Base-by-base conservation (phyloP, 2,888 invertebrate genomes). In the Elegia similella region DNA sequence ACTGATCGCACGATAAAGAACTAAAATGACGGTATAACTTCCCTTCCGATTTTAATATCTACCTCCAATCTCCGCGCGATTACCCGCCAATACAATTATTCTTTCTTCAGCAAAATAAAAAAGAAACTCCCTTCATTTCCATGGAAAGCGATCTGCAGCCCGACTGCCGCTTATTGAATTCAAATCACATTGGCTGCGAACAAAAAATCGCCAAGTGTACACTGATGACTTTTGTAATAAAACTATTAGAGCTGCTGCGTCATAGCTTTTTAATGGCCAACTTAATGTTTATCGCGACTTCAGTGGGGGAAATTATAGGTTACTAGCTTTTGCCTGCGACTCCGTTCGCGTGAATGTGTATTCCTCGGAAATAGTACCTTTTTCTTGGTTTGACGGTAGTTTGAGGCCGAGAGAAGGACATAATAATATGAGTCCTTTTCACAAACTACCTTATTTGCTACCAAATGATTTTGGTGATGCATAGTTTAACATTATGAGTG, bases 161-260 rank as follows among this genome's bases (percentile, higher is more conserved):
- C 75, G 72, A 76, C 76, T 72, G 64, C 62, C 81, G 83, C 79
- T 87, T 87, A 88, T 86, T 86, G 85, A 82, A 86, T 88, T 84
- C 81, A 82, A 84, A 86, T 86, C 83, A 76, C 81, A 79, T 77
- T 67, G 73, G 64, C 61, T 55, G 66, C 66, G 70, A 69, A 74
- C 75, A 81, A 82, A 81, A 80, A 73, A 67, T 70, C 65, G 62
- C 68, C 55, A 56, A 62, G 42, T 60, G 58, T 30, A 17, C 42
- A 42, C 29, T 47, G 29, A 48, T 48, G 48, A 48, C 32, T 48
- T 48, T 48, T 48, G 48, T 15, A 48, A 48, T 48, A 48, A 32
- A 13, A 15, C 32, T 48, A 47, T n/a, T 30, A 13, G 30, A 38
- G 38, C n/a, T 38, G n/a, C 12, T n/a, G 38, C 10, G 38, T 38